phyloP scores from a whole-genome alignment of 2,113 vertebrate species.

The Eudyptes chrysolophus region DNA sequence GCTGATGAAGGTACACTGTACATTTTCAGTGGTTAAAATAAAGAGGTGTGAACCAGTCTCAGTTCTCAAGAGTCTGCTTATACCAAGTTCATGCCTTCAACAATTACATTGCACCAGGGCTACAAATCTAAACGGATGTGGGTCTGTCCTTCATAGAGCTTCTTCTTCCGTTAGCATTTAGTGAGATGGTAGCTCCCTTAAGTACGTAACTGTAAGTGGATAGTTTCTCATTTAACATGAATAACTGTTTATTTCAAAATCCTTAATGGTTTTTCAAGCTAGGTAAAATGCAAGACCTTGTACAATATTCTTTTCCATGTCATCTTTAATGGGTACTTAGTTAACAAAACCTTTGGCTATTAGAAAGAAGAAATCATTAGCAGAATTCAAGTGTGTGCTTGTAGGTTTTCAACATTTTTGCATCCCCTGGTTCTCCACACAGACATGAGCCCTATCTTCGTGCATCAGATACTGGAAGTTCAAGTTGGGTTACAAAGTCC shows the following conservation, averaged over 20 bases:
- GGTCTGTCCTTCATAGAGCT: background rate
- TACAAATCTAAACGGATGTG: background rate
- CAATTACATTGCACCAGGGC: background rate
- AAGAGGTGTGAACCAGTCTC: background rate
- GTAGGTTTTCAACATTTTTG: background rate
- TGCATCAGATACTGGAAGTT: background rate
- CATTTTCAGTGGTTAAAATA: background rate
- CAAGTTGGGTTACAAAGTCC: background rate
- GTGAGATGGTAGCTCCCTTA: background rate
- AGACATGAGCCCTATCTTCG: rapidly evolving
- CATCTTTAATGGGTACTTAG: background rate
- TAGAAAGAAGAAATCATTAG: background rate
- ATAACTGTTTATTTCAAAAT: background rate
- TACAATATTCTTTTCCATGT: background rate
- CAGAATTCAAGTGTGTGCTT: background rate
- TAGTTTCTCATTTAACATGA: background rate
- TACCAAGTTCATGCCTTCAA: rapidly evolving
- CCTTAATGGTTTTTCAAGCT: background rate
- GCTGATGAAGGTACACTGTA: background rate
- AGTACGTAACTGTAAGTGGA: background rate
- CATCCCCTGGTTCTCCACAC: background rate
- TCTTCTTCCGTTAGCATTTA: background rate
- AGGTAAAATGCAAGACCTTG: background rate
- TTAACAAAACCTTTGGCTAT: background rate
- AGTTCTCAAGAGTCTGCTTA: background rate